phyloP scores from a whole-genome alignment of 1,140 invertebrate species.

The Atta colombica region DNA sequence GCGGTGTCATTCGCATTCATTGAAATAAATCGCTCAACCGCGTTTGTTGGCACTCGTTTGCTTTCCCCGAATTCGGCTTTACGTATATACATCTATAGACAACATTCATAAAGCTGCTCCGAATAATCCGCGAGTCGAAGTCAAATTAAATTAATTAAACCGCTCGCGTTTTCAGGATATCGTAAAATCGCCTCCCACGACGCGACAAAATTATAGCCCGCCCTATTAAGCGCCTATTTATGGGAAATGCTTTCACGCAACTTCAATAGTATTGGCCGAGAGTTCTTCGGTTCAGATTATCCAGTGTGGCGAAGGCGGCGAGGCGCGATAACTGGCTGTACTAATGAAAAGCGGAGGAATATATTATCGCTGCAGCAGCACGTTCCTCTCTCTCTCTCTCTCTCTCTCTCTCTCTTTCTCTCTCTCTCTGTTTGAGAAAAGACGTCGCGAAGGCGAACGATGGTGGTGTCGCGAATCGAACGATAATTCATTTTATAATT shows the following conservation, averaged over 20 bases:
- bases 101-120: not conserved
- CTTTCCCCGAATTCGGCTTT: not conserved
- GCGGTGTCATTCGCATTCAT: not conserved
- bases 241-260: conserved; percentile 27
- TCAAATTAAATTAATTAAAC: conserved; percentile 27
- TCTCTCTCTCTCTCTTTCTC: too few relatives aligned
- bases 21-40: not conserved
- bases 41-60: not conserved
- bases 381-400: too few relatives aligned
- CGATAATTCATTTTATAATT: conserved; percentile 55
- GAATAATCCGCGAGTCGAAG: not conserved
- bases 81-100: not conserved
- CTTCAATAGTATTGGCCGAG: conserved; percentile 24
- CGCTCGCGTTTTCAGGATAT: conserved; percentile 25
- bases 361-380: conserved; percentile 38
- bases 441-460: not conserved
- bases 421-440: conserved; percentile 14
- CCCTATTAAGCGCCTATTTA: conserved; percentile 52
- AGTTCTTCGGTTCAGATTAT: conserved; percentile 30
- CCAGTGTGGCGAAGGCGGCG: not conserved
- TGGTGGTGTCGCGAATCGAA: not conserved
- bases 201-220: conserved; percentile 23
- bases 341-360: conserved; percentile 40
- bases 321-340: conserved; percentile 41
- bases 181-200: not conserved